Evolutionary conservation across 2,888 invertebrate species (phyloP).

Genomic region (Himalopsyche japonica): DNA sequence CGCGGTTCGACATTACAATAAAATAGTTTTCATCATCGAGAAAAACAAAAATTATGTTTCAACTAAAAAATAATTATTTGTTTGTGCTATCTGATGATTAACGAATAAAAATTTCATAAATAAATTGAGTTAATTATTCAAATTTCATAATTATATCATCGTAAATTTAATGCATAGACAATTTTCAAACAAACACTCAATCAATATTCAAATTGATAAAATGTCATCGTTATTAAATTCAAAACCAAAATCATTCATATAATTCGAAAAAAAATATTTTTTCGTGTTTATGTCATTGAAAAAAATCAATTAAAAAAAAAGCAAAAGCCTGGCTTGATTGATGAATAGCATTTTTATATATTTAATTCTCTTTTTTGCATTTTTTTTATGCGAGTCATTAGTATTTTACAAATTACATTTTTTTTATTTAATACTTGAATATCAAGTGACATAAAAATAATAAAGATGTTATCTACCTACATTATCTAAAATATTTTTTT

Average conservation of each 20-base stretch:
- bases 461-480: too few species aligned
- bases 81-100: conserved; percentile 27
- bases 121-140: conserved; percentile 11
- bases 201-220: not conserved
- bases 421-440: too few species aligned
- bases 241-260: not conserved
- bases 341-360: too few species aligned
- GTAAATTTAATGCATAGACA: conserved; percentile 6
- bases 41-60: conserved; percentile 12
- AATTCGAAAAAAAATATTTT: too few species aligned
- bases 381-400: too few species aligned
- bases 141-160: conserved; percentile 8
- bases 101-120: conserved; percentile 19
- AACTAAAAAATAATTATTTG: conserved; percentile 21
- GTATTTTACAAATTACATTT: too few species aligned
- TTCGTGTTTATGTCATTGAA: too few species aligned
- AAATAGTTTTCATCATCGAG: not conserved
- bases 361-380: too few species aligned
- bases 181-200: not conserved
- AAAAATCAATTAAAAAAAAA: too few species aligned
- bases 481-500: too few species aligned
- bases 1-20: not conserved
- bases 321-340: too few species aligned
- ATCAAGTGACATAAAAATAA: too few species aligned
- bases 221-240: not conserved